Evolutionary conservation across 1,140 invertebrate species (phyloP).

Genomic region (Danaus melanippus): DNA sequence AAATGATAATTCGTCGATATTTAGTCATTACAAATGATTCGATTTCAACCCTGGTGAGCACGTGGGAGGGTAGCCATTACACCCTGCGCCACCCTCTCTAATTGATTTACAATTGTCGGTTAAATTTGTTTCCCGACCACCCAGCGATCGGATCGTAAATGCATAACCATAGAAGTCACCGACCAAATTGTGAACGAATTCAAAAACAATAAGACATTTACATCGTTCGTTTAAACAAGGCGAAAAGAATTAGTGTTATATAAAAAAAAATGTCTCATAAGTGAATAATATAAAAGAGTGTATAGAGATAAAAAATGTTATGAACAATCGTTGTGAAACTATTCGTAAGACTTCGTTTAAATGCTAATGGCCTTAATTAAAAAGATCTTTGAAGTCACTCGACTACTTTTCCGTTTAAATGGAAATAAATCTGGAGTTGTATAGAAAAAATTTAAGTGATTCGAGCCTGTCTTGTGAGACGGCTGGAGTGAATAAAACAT

Average conservation of each 20-base stretch:
- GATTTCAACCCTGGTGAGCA: constrained; percentile 43
- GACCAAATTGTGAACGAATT: constrained; percentile 1
- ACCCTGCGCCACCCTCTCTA: constrained; percentile 64
- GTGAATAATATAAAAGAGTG: no score
- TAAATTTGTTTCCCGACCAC: constrained; percentile 69
- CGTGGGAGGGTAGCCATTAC: constrained; percentile 51
- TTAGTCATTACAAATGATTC: constrained; percentile 1
- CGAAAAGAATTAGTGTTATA: background rate
- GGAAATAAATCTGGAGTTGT: constrained; percentile 9
- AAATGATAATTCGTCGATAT: no score
- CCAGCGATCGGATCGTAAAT: constrained; percentile 55
- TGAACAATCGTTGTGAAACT: constrained; percentile 1
- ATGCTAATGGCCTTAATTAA: background rate
- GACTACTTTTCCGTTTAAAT: constrained; percentile 3
- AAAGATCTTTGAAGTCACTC: background rate
- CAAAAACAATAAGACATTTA: constrained; percentile 12
- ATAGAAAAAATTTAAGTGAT: constrained; percentile 19
- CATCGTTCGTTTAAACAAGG: no score
- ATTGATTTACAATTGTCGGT: constrained; percentile 71
- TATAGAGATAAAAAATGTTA: no score
- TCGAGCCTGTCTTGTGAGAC: constrained; percentile 25
- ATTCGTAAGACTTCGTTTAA: background rate
- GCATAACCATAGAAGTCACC: constrained; percentile 28
- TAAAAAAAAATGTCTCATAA: no score
- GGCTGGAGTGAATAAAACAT: constrained; percentile 57